Evolutionary conservation across 2,888 invertebrate genomes (phyloP).

Genomic region (Caenorhabditis becei): DNA sequence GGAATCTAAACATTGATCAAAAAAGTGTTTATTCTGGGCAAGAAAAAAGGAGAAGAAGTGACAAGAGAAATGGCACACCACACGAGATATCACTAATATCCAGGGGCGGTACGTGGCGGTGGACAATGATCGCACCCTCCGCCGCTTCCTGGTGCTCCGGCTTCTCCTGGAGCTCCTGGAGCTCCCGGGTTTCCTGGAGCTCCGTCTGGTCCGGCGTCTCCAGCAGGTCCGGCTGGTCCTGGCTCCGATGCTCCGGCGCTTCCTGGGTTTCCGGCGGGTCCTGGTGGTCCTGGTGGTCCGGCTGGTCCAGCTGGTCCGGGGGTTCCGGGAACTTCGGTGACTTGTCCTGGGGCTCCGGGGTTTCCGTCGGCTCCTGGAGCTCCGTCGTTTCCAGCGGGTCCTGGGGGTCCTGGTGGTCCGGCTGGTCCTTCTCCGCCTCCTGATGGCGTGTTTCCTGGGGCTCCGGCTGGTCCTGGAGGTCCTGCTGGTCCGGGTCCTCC

Average conservation of each 20-base stretch:
- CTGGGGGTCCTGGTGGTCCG: constrained; percentile 73
- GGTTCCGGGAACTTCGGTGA: constrained; percentile 68
- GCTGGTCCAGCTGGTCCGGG: constrained; percentile 71
- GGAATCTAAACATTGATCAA: background rate
- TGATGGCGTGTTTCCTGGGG: constrained; percentile 85
- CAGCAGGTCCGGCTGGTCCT: constrained; percentile 73
- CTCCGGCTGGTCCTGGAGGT: constrained; percentile 72
- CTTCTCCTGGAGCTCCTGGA: constrained; percentile 68
- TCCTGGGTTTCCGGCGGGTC: constrained; percentile 73
- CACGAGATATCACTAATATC: constrained; percentile 67
- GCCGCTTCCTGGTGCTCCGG: constrained; percentile 67
- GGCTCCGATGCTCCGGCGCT: constrained; percentile 62
- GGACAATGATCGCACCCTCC: constrained; percentile 77
- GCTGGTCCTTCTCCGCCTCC: constrained; percentile 65
- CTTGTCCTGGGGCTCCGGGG: constrained; percentile 73
- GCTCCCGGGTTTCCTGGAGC: constrained; percentile 71
- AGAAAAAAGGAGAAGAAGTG: constrained; percentile 18
- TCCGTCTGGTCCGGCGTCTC: constrained; percentile 74
- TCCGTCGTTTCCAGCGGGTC: constrained; percentile 73
- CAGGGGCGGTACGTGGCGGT: constrained; percentile 76
- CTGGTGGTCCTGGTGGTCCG: constrained; percentile 73
- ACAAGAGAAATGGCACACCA: constrained; percentile 18
- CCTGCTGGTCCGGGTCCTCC: constrained; percentile 75
- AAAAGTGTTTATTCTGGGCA: constrained; percentile 29
- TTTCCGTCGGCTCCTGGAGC: constrained; percentile 69